A percentile compares a stretch with the other conserved stretches of the same genome.
Conservation (phyloP, 2,113 vertebrate species). For the Gopherus evgoodei region DNA sequence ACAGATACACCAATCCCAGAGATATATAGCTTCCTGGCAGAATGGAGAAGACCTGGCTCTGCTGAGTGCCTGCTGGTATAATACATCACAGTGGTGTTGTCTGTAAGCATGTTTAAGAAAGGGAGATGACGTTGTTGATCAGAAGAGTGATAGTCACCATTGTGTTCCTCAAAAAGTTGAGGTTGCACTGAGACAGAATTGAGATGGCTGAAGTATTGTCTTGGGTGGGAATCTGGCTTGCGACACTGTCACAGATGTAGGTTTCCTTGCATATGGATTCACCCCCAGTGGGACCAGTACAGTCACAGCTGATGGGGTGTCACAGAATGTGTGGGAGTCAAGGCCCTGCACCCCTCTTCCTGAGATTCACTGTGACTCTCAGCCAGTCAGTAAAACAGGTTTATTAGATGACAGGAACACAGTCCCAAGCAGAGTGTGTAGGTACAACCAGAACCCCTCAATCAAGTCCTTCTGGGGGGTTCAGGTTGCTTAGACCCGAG, state of each 20-base stretch:
- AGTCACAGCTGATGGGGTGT: not conserved
- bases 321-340: no score
- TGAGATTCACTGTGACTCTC: no score
- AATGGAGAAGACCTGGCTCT: not conserved
- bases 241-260: not conserved
- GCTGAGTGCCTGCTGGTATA: not conserved
- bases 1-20: not conserved
- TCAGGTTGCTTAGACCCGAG: no score
- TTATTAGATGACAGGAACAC: no score
- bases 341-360: no score
- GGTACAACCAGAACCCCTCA: no score
- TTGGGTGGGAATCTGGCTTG: not conserved
- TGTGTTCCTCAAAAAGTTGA: not conserved
- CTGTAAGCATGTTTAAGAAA: not conserved
- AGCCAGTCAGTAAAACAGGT: no score
- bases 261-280: not conserved
- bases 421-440: no score
- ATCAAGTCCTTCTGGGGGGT: no score
- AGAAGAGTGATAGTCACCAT: not conserved
- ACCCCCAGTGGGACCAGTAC: not conserved
- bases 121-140: not conserved
- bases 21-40: not conserved
- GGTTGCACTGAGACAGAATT: not conserved
- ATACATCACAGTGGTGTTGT: not conserved
- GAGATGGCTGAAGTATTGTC: not conserved